Evolutionary conservation across 2,888 invertebrate genomes (phyloP), one percentile per base, ranked within the genome.

Genomic region (Podotricha telesiphe): DNA sequence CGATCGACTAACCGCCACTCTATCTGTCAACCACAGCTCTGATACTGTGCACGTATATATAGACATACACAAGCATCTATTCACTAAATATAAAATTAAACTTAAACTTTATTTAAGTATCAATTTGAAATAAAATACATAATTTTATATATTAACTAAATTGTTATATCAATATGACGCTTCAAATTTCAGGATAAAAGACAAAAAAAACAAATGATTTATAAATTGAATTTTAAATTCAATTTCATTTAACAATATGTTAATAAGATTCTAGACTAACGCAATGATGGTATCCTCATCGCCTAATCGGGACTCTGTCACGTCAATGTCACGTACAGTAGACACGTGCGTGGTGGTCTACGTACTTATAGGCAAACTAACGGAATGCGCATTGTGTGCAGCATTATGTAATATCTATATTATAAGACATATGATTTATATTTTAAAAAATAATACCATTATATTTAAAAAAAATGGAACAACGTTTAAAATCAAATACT

Each of bases 241-340:
- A 6, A 34, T 28, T 34, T 1, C 28, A 15, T 53, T 10, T 17
- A 53, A 53, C 4, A 53, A 28, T n/a, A n/a, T 53, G 53, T 28
- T 53, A 45, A 61, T 34, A 61, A 61, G 61, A 59, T 61, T 50
- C 5, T 50, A 11, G 61, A 59, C 51, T 67, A 59, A 48, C 40
- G 34, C 40, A 76, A 71, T 73, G 79, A 77, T 47, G 59, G 42
- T 80, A 80, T 84, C 83, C 85, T n/a, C 84, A 84, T 78, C 74
- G 81, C 85, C 87, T 86, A 87, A 86, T 86, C 89, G 86, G 80
- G 84, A 83, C 86, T 88, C 85, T 80, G 83, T 88, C 87, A 87
- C 75, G 77, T 70, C 78, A 76, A 76, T 81, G 88, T 89, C 91
- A 87, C 78, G 72, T 76, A 76, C 89, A 89, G 86, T 63, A 80